phyloP scores from a whole-genome alignment of 2,113 vertebrate species.

The Ornithorhynchus anatinus region DNA sequence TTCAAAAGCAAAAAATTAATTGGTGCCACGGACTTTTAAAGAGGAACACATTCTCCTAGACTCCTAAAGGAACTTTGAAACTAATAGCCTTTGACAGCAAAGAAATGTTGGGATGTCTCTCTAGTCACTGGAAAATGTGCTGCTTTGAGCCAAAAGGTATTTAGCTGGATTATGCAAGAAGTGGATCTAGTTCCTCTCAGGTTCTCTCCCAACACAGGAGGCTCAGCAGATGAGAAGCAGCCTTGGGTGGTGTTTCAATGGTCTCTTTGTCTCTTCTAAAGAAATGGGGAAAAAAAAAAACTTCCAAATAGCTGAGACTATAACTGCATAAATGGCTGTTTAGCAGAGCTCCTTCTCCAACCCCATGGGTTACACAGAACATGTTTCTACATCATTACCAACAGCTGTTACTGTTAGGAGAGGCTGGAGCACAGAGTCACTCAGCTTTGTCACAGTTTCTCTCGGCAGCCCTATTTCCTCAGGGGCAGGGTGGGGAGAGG shows the following conservation, averaged over 20 bases:
- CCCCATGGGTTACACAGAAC: neutral
- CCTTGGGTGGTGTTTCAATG: neutral
- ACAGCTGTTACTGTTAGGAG: neutral
- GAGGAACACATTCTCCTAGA: neutral
- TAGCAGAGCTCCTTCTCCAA: neutral
- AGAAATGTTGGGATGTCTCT: neutral
- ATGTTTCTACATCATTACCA: slow-evolving; percentile 30
- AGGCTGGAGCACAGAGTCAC: too few species aligned
- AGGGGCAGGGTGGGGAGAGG: too few species aligned
- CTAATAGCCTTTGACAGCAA: neutral
- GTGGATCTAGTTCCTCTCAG: neutral
- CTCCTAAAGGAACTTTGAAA: neutral
- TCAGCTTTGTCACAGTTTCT: too few species aligned
- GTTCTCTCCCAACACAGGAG: neutral
- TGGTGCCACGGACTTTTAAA: too few species aligned
- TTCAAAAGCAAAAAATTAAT: neutral
- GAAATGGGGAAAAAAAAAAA: neutral
- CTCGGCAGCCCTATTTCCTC: too few species aligned
- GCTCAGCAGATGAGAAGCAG: neutral
- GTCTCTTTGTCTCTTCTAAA: neutral
- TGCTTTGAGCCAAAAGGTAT: neutral
- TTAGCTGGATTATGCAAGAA: too few species aligned
- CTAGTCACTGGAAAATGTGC: neutral
- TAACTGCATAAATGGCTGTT: neutral
- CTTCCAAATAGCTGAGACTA: neutral